Conservation (phyloP, 2,888 invertebrate genomes). For the Vanessa cardui region DNA sequence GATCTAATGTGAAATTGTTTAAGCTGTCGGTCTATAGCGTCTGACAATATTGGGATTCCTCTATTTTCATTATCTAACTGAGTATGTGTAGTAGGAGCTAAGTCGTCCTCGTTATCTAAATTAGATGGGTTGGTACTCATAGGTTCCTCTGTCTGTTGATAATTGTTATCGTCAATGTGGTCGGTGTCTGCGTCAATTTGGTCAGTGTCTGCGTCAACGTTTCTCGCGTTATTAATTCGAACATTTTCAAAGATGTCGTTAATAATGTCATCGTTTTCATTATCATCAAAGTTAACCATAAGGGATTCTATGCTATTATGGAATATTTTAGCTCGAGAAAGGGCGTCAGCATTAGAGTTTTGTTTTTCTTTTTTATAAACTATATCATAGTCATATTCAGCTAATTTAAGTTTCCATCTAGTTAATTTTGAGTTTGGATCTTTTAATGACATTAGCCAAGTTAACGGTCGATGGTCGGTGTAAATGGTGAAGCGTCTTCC, state of each 20-base stretch:
- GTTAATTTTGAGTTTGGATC: background rate
- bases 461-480: background rate
- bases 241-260: background rate
- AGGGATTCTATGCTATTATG: background rate
- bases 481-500: background rate
- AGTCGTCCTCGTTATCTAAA: too few species aligned
- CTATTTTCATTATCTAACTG: background rate
- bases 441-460: background rate
- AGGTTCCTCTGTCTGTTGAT: too few species aligned
- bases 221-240: too few species aligned
- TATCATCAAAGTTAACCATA: background rate
- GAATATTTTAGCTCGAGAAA: background rate
- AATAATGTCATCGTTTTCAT: background rate
- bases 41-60: background rate
- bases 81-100: too few species aligned
- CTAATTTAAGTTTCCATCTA: background rate
- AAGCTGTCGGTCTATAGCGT: slow-evolving; percentile 1
- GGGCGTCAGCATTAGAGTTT: background rate
- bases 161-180: too few species aligned
- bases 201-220: background rate
- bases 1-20: slow-evolving; percentile 5
- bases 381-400: background rate
- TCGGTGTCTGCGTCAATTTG: too few species aligned
- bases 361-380: background rate
- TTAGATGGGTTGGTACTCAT: too few species aligned